Conservation (phyloP, 2,113 vertebrate species). For the Emydura subglobosa region DNA sequence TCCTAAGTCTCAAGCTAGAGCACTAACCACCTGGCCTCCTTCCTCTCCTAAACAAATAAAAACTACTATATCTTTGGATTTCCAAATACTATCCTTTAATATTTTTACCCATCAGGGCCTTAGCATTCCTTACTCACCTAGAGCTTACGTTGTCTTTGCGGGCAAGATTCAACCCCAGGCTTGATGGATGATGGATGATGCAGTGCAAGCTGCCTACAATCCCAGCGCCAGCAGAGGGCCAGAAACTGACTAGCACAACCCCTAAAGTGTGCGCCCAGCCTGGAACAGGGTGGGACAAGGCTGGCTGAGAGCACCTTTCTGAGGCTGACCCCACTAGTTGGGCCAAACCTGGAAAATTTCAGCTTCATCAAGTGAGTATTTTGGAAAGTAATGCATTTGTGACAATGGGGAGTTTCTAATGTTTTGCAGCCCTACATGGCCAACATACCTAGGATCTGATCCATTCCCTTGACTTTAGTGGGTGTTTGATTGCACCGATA, state of each 20-base stretch:
- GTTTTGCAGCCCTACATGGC: neutral
- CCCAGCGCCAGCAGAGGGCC: neutral
- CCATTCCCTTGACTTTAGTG: conserved; percentile 50
- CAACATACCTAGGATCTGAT: conserved; percentile 43
- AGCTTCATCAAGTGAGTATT: neutral
- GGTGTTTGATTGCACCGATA: conserved; percentile 41
- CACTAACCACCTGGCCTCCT: too few relatives aligned
- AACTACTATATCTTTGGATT: too few relatives aligned
- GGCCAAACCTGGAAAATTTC: neutral
- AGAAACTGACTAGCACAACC: too few relatives aligned
- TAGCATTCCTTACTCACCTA: neutral
- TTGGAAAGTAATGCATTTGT: conserved; percentile 53
- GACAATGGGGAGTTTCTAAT: conserved; percentile 14
- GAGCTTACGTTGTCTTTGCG: neutral
- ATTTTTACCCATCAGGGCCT: neutral
- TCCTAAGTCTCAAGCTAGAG: too few relatives aligned
- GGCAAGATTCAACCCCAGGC: neutral
- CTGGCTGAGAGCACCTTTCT: too few relatives aligned
- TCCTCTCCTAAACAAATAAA: too few relatives aligned
- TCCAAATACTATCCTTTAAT: too few relatives aligned
- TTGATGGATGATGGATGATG: rapidly evolving
- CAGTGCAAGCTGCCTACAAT: neutral
- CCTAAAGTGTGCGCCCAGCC: too few relatives aligned
- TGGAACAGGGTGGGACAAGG: too few relatives aligned
- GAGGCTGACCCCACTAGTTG: too few relatives aligned